Conservation (phyloP, 2,797 vertebrate species). For the Gymnocypris eckloni region DNA sequence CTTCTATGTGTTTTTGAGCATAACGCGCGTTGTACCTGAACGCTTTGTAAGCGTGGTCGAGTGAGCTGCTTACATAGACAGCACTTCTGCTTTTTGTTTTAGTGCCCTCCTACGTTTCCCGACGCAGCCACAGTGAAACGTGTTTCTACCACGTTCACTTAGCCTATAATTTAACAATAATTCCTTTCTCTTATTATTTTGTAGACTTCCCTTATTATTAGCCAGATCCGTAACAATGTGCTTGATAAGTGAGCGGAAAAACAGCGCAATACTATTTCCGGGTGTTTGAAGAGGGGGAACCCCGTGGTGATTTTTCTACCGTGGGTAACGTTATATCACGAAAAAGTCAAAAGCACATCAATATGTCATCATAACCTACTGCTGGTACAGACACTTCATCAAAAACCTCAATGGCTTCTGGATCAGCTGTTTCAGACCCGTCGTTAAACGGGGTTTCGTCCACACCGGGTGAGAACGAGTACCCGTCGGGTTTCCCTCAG, state of each 20-base stretch:
- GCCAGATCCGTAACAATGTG: background rate
- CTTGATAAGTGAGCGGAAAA: background rate
- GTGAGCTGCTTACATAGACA: background rate
- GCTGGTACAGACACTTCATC: background rate
- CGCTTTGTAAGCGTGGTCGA: background rate
- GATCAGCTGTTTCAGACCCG: constrained; percentile 43
- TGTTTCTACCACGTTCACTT: background rate
- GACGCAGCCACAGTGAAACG: background rate
- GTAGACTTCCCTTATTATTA: background rate
- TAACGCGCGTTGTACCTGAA: background rate
- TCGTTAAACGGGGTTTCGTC: constrained; percentile 55
- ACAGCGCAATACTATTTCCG: constrained; percentile 44
- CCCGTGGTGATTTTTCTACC: constrained; percentile 50
- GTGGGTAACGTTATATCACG: background rate
- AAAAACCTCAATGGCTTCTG: constrained; percentile 69
- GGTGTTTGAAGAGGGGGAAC: constrained; percentile 45
- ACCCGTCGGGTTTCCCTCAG: constrained; percentile 79
- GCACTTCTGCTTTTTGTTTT: background rate
- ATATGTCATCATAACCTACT: background rate
- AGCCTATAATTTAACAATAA: background rate
- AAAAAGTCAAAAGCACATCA: constrained; percentile 29
- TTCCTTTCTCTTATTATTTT: background rate
- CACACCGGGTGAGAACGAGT: constrained; percentile 80
- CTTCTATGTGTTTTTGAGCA: background rate
- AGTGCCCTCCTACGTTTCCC: background rate